phyloP scores from a whole-genome alignment of 2,888 invertebrate genomes.

The Nymphalis polychloros region DNA sequence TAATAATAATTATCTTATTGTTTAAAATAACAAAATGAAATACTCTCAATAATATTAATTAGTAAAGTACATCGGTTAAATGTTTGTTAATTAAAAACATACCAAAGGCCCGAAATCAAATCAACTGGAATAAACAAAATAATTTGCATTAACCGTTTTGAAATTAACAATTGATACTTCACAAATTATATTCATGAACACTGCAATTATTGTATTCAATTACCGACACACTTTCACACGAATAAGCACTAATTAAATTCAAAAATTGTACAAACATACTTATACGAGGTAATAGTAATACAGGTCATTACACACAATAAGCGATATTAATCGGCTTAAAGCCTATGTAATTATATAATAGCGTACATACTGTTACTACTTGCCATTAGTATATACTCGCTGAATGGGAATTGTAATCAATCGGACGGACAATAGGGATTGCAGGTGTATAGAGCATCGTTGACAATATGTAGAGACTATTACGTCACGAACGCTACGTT shows the following conservation, averaged over 20 bases:
- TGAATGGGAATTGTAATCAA: slow-evolving; percentile 67
- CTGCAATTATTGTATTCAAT: slow-evolving; percentile 35
- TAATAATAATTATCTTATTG: too few relatives aligned
- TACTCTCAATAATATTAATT: slow-evolving; percentile 5
- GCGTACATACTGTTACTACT: slow-evolving; percentile 30
- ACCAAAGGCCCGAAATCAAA: slow-evolving; percentile 7
- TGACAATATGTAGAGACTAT: slow-evolving; percentile 47
- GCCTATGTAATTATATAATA: slow-evolving; percentile 55
- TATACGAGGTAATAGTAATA: slow-evolving; percentile 36
- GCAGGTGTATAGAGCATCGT: slow-evolving; percentile 40
- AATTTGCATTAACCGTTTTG: slow-evolving; percentile 29
- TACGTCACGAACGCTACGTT: slow-evolving; percentile 43
- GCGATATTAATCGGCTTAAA: slow-evolving; percentile 61
- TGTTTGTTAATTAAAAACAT: slow-evolving; percentile 14
- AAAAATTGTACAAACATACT: slow-evolving; percentile 32
- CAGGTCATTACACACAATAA: slow-evolving; percentile 47
- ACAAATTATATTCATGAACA: slow-evolving; percentile 25
- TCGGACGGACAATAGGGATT: slow-evolving; percentile 60
- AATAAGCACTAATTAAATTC: slow-evolving; percentile 27
- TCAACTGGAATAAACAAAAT: slow-evolving; percentile 26
- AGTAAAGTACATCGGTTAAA: slow-evolving; percentile 8
- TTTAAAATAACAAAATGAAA: not conserved
- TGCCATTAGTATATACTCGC: slow-evolving; percentile 44
- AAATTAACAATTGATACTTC: slow-evolving; percentile 22
- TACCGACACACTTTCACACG: slow-evolving; percentile 28